Evolutionary conservation across 2,888 invertebrate species (phyloP).

Genomic region (Microplitis manilae): DNA sequence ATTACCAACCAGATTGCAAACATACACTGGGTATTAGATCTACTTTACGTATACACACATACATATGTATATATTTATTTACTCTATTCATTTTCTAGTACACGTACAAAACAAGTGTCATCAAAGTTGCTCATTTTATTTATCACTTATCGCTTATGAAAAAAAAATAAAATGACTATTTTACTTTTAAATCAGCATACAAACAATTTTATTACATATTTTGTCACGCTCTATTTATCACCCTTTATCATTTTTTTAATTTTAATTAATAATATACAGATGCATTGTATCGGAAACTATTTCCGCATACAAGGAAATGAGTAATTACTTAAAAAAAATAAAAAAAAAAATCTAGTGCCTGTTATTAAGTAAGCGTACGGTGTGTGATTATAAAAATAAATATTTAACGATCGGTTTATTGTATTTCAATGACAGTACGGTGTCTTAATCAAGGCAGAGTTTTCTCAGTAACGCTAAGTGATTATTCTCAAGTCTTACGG

Average conservation of each 20-base stretch:
- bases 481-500: background rate
- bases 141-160: background rate
- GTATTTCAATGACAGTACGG: background rate
- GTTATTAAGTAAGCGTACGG: too few relatives aligned
- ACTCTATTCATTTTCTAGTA: background rate
- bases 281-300: background rate
- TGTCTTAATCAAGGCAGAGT: conserved; percentile 2
- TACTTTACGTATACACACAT: background rate
- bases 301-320: background rate
- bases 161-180: background rate
- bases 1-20: background rate
- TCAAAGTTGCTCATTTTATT: background rate
- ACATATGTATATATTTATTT: background rate
- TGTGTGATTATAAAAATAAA: background rate
- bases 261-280: background rate
- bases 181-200: background rate
- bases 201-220: conserved; percentile 8
- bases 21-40: background rate
- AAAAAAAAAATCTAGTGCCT: too few relatives aligned
- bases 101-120: background rate
- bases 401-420: background rate
- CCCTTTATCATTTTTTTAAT: conserved; percentile 1
- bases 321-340: background rate
- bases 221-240: conserved; percentile 27
- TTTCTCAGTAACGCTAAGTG: background rate